Evolutionary conservation across 2,113 vertebrate species (phyloP).

Genomic region (Gambusia holbrooki): DNA sequence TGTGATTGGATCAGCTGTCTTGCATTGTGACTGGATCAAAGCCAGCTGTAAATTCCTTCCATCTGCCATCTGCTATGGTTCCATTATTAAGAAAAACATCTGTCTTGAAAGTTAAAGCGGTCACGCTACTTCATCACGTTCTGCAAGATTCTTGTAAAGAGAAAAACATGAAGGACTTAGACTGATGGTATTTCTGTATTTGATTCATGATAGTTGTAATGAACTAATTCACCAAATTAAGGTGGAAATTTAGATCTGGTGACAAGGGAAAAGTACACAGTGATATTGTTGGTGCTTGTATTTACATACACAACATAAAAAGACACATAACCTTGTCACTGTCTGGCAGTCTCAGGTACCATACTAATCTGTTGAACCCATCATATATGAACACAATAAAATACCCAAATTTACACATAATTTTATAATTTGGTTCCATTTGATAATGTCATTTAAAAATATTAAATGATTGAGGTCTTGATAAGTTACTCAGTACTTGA

Average conservation of each 20-base stretch:
- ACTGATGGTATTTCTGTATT: not conserved
- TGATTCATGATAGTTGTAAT: not conserved
- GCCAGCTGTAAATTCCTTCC: conserved; percentile 7
- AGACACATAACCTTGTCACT: not conserved
- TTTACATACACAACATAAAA: not conserved
- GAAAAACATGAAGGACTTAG: not conserved
- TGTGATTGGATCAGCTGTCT: conserved; percentile 16
- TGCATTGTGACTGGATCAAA: conserved; percentile 11
- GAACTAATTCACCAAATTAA: not conserved
- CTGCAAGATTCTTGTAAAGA: not conserved
- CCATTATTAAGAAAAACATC: conserved; percentile 17
- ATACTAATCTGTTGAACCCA: no score
- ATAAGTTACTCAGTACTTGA: no score
- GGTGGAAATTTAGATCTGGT: not conserved
- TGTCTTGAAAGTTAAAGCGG: conserved; percentile 17
- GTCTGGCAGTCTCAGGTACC: no score
- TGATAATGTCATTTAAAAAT: no score
- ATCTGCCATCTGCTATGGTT: conserved; percentile 10
- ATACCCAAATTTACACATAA: no score
- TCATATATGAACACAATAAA: no score
- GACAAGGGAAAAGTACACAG: not conserved
- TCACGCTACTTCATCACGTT: conserved; percentile 7
- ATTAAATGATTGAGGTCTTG: no score
- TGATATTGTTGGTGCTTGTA: not conserved
- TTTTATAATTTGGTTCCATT: no score